These are phyloP conservation scores for Tupiocoris notatus DNA, from an alignment of 2,888 invertebrate species.

Conservation along the genomic window DNA sequence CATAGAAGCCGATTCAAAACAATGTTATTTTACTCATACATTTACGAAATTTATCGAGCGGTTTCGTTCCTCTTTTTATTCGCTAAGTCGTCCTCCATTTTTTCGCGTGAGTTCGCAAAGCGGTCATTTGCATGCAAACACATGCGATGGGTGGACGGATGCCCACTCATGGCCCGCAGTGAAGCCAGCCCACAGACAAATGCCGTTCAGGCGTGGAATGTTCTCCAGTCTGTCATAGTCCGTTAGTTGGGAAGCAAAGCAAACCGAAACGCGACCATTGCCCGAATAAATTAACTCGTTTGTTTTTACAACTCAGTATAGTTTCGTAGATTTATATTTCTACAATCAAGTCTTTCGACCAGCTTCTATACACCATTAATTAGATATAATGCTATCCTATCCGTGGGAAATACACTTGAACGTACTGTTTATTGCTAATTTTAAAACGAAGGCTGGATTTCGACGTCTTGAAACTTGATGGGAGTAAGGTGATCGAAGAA, in stretches of 20 bases:
- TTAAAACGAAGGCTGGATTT: too few species aligned
- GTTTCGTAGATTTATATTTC: neutral
- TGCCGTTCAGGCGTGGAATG: neutral
- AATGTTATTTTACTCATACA: too few species aligned
- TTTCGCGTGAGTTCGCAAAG: neutral
- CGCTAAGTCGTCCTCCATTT: neutral
- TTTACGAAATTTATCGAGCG: neutral
- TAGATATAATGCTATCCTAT: too few species aligned
- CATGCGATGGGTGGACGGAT: neutral
- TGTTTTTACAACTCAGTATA: too few species aligned
- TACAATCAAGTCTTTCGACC: too few species aligned
- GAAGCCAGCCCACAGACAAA: neutral
- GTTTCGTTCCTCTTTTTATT: neutral
- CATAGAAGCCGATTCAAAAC: too few species aligned
- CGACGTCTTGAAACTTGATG: neutral
- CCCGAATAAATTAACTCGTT: neutral
- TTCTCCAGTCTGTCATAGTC: neutral
- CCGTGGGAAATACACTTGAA: too few species aligned
- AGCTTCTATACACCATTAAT: too few species aligned
- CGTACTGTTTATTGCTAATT: too few species aligned
- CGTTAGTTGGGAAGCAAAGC: neutral
- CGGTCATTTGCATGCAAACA: neutral
- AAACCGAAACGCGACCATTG: neutral
- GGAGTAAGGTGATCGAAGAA: neutral
- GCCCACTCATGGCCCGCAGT: neutral